phyloP scores from a whole-genome alignment of 2,797 vertebrate genomes.

The Enteromius thamalakanensis region DNA sequence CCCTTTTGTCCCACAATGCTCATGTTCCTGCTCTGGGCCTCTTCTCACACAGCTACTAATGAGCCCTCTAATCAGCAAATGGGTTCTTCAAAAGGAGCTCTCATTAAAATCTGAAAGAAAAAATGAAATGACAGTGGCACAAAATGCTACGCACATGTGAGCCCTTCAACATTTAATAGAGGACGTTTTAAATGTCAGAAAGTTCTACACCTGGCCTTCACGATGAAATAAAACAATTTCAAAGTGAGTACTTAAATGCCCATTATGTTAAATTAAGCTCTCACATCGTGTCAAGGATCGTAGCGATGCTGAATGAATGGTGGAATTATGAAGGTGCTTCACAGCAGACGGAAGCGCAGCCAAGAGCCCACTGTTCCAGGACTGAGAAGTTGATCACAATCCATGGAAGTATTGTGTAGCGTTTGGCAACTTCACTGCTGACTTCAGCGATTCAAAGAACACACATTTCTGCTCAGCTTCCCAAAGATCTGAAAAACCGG shows the following conservation, averaged over 20 bases:
- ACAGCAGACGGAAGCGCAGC: background rate
- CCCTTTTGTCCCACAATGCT: constrained; percentile 40
- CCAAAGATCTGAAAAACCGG: background rate
- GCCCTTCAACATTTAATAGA: constrained; percentile 42
- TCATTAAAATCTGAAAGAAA: constrained; percentile 62
- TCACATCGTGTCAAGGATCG: constrained; percentile 58
- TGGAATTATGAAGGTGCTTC: constrained; percentile 58
- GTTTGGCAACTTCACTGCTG: constrained; percentile 19
- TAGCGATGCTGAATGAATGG: constrained; percentile 47
- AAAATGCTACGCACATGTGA: constrained; percentile 1
- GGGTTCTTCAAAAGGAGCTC: constrained; percentile 49
- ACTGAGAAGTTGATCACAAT: constrained; percentile 28
- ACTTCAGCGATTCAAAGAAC: constrained; percentile 16
- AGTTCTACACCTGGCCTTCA: constrained; percentile 39
- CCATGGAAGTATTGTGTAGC: constrained; percentile 19
- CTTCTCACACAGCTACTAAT: constrained; percentile 39
- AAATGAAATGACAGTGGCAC: constrained; percentile 20
- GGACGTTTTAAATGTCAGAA: constrained; percentile 65
- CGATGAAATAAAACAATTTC: constrained; percentile 45
- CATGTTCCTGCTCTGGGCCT: constrained; percentile 50
- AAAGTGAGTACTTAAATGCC: constrained; percentile 40
- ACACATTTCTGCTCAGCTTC: constrained; percentile 6
- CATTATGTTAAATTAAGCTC: constrained; percentile 63
- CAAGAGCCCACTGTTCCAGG: constrained; percentile 24
- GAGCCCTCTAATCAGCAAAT: constrained; percentile 65